Evolutionary conservation across 2,797 vertebrate genomes (phyloP), one percentile per base, ranked within the genome.

Genomic region (Enteromius paludinosus): DNA sequence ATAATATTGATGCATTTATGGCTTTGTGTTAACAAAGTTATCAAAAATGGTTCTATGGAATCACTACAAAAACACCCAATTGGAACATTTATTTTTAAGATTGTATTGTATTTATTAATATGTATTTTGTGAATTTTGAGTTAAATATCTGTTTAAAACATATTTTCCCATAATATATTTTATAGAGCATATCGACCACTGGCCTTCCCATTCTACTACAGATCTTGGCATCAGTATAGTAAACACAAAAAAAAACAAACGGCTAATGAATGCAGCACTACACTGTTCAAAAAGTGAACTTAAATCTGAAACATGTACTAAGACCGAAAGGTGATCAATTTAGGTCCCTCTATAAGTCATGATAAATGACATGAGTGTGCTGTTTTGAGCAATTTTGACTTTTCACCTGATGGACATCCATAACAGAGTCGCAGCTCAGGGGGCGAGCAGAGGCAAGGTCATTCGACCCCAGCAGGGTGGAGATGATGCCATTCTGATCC

Each of bases 351-450:
- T 8, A 1, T 41, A 9, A n/a, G 33, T 79, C 33, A 41, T 14
- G 9, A 43, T 14, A 70, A 56, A n/a, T 30, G 35, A 43, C 35
- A 15, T 70, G 18, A 45, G 33, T 10, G 3, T 68, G 33, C 8
- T 14, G 69, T 86, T 49, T 52, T 23, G 45, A 69, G 54, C 23
- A 38, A 52, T 30, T 30, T 47, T 28, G 18, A 5, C n/a, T 64
- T 23, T 45, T 87, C 95, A 99, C 98, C 98, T 99, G 97, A 89
- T 96, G 97, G 93, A 98, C 95, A 88, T 98, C 97, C 97, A 99
- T 99, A 93, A 97, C 97, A 9, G 95, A 96, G 90, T 99, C 98
- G 82, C 98, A 99, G 73, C 96, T 98, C 76, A 99, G 90, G 61
- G 98, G 98, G 68, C 97, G 95, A 45, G 97, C 97, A 0, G 98